Percentiles rank a stretch among this genome's conserved stretches.
Conservation (phyloP, 2,113 vertebrate genomes). For the Indri indri region DNA sequence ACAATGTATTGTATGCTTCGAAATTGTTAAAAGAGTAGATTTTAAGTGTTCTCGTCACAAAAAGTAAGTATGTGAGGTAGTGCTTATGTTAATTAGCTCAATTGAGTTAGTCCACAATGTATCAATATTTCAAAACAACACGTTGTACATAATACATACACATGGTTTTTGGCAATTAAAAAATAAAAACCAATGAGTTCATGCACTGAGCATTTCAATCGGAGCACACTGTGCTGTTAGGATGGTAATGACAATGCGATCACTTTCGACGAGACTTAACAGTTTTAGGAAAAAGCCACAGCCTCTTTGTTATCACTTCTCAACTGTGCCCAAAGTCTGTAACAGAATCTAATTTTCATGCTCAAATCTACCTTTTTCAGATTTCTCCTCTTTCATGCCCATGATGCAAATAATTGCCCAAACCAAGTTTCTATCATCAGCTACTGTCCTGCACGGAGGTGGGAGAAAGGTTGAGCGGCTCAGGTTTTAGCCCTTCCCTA, state of each 20-base stretch:
- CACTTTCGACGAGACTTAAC: neutral
- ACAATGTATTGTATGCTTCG: neutral
- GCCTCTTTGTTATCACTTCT: neutral
- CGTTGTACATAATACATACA: neutral
- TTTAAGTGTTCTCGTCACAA: neutral
- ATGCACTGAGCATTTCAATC: neutral
- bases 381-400: neutral
- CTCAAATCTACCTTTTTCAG: neutral
- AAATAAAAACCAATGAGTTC: neutral
- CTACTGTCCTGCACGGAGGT: neutral
- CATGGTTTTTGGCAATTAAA: neutral
- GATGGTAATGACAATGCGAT: neutral
- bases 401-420: neutral
- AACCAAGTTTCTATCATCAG: neutral
- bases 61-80: neutral
- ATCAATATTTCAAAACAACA: neutral
- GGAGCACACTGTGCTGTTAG: neutral
- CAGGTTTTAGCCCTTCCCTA: neutral
- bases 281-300: neutral
- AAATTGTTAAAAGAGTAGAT: neutral
- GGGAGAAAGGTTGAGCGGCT: neutral
- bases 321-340: neutral
- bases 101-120: neutral
- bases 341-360: neutral
- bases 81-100: neutral